A percentile compares a stretch with the other conserved stretches of the same genome.
These are phyloP conservation scores for Euthynnus affinis DNA, from an alignment of 2,797 vertebrate species.

Conservation along the genomic window DNA sequence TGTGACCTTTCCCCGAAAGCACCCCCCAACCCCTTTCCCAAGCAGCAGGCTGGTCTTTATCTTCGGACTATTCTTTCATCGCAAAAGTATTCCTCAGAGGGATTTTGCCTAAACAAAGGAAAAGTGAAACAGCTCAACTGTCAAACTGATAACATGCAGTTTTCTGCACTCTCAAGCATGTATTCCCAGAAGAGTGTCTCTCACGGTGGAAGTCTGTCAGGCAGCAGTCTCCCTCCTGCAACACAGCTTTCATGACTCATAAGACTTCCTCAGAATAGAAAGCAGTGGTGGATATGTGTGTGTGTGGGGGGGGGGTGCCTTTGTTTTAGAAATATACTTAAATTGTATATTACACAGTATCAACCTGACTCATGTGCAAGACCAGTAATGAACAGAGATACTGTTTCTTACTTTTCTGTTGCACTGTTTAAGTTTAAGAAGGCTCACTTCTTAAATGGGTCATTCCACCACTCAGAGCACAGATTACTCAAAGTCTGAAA, in stretches of 20 bases:
- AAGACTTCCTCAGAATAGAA: slow-evolving; percentile 54
- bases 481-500: slow-evolving; percentile 61
- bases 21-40: slow-evolving; percentile 11
- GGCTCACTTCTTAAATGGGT: slow-evolving; percentile 54
- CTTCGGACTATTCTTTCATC: slow-evolving; percentile 68
- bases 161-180: slow-evolving; percentile 76
- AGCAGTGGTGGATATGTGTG: slow-evolving; percentile 27
- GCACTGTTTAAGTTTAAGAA: slow-evolving; percentile 47
- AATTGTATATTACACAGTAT: slow-evolving; percentile 37
- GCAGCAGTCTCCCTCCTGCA: slow-evolving; percentile 35
- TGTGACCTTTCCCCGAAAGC: slow-evolving; percentile 21
- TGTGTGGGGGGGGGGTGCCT: background rate
- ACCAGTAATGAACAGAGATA: slow-evolving; percentile 34
- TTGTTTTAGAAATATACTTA: slow-evolving; percentile 55
- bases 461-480: slow-evolving; percentile 52
- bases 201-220: slow-evolving; percentile 70
- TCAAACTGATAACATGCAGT: slow-evolving; percentile 82
- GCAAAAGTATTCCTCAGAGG: slow-evolving; percentile 65
- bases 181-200: slow-evolving; percentile 70
- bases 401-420: slow-evolving; percentile 35
- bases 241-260: slow-evolving; percentile 71
- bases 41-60: slow-evolving; percentile 64
- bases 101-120: slow-evolving; percentile 78
- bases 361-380: slow-evolving; percentile 33
- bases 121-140: slow-evolving; percentile 79